Conservation (phyloP, 2,797 vertebrate genomes). For the Bucorvus abyssinicus region DNA sequence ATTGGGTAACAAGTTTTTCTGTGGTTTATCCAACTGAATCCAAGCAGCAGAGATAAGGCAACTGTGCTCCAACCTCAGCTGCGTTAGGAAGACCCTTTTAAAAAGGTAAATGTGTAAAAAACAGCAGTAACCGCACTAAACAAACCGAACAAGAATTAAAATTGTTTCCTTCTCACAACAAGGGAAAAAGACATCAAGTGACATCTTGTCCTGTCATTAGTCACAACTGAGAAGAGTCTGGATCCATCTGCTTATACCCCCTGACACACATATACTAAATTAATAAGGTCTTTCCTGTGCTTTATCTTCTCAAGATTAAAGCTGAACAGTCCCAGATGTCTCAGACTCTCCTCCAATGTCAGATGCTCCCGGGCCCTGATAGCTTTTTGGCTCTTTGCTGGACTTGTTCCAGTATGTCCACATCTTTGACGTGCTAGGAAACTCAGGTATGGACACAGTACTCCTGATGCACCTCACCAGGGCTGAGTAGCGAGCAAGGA, state of each 20-base stretch:
- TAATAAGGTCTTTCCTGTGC: not conserved
- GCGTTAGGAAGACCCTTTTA: not conserved
- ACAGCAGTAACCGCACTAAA: not conserved
- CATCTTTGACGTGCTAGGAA: not conserved
- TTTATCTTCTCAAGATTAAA: not conserved
- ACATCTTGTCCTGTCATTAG: not conserved
- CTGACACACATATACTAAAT: not conserved
- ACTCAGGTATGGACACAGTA: not conserved
- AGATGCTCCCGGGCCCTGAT: not conserved
- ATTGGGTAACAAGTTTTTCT: not conserved
- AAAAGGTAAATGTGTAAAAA: not conserved
- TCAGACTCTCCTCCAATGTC: not conserved
- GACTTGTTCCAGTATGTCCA: not conserved
- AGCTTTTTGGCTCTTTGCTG: not conserved
- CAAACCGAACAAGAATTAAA: not conserved
- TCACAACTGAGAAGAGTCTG: not conserved
- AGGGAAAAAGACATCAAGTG: not conserved
- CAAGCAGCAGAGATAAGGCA: not conserved
- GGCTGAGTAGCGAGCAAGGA: fast-evolving
- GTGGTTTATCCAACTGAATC: not conserved
- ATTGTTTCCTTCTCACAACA: not conserved
- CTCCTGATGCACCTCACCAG: not conserved
- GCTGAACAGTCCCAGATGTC: not conserved
- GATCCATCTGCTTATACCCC: not conserved
- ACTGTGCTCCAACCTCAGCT: not conserved